These are phyloP conservation scores for Petrophora chlorosata DNA, from an alignment of 2,888 invertebrate genomes.

Conservation along the genomic window DNA sequence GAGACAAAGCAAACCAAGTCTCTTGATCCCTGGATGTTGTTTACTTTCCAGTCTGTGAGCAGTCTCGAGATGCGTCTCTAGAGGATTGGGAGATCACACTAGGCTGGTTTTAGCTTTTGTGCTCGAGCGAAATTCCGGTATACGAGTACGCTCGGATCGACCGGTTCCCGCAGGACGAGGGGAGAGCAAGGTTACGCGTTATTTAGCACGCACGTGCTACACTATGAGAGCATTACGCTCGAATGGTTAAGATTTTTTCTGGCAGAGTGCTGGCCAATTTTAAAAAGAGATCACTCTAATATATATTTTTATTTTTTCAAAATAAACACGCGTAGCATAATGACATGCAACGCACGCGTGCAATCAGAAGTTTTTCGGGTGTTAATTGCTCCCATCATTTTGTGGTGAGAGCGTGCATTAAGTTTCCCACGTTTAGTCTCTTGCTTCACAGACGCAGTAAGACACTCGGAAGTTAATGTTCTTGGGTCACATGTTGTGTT, in stretches of 20 bases:
- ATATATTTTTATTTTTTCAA: too few relatives aligned
- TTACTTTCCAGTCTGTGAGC: constrained; percentile 40
- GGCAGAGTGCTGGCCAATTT: constrained; percentile 5
- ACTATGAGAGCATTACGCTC: constrained; percentile 31
- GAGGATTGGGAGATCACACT: constrained; percentile 42
- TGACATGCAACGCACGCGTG: constrained; percentile 4
- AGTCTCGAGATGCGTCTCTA: constrained; percentile 32
- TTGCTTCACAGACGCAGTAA: constrained; percentile 13
- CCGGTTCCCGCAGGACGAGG: constrained; percentile 72
- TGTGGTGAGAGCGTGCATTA: constrained; percentile 19
- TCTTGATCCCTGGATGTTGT: constrained; percentile 43
- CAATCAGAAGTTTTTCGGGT: constrained; percentile 8
- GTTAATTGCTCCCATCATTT: constrained; percentile 20
- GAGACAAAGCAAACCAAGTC: constrained; percentile 39
- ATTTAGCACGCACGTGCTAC: constrained; percentile 66
- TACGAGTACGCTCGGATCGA: constrained; percentile 55
- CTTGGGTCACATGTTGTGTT: constrained; percentile 21
- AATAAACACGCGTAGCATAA: constrained; percentile 1
- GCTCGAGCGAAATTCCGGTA: constrained; percentile 57
- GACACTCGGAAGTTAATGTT: constrained; percentile 18
- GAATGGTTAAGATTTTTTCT: constrained; percentile 23
- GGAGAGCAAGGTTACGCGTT: constrained; percentile 72
- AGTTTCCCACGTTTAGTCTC: constrained; percentile 34
- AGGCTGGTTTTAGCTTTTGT: constrained; percentile 51
- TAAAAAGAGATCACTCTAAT: neutral